phyloP scores from a whole-genome alignment of 2,888 invertebrate genomes.

The Stenichneumon culpator region DNA sequence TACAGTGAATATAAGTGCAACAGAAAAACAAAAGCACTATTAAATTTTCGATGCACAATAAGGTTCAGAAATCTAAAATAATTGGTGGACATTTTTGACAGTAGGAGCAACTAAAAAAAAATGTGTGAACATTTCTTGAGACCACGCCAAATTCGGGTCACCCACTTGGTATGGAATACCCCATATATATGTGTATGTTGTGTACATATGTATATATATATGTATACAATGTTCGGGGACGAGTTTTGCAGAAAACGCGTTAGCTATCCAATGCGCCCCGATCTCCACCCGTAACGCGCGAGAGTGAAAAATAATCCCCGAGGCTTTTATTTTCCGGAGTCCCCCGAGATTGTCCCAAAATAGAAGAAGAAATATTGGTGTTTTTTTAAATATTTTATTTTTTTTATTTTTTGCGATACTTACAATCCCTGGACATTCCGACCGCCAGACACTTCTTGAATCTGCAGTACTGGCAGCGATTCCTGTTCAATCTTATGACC shows the following conservation, averaged over 20 bases:
- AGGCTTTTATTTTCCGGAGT: not conserved
- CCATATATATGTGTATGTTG: slow-evolving; percentile 6
- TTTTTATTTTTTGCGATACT: slow-evolving; percentile 86
- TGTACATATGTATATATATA: slow-evolving; percentile 1
- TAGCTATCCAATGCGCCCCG: not conserved
- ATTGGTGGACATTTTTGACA: too few species aligned
- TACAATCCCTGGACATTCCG: slow-evolving; percentile 98
- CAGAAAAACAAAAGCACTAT: too few species aligned
- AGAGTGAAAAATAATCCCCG: slow-evolving; percentile 6
- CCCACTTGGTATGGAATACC: too few species aligned
- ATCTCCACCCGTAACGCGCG: not conserved
- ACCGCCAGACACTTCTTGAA: slow-evolving; percentile 98
- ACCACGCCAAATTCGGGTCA: too few species aligned
- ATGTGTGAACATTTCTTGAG: too few species aligned
- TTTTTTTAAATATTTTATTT: not conserved
- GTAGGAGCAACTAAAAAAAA: too few species aligned
- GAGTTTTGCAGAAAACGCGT: slow-evolving; percentile 14
- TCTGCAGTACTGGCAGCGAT: slow-evolving; percentile 98
- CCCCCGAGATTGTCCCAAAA: not conserved
- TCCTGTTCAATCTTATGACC: slow-evolving; percentile 96
- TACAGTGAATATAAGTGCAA: too few species aligned
- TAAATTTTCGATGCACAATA: too few species aligned
- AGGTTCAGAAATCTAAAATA: too few species aligned
- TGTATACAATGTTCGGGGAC: not conserved
- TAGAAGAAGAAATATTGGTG: not conserved